A percentile compares a stretch with the other conserved stretches of the same genome.
phyloP scores from a whole-genome alignment of 2,113 vertebrate genomes.

The Larimichthys polyactis region DNA sequence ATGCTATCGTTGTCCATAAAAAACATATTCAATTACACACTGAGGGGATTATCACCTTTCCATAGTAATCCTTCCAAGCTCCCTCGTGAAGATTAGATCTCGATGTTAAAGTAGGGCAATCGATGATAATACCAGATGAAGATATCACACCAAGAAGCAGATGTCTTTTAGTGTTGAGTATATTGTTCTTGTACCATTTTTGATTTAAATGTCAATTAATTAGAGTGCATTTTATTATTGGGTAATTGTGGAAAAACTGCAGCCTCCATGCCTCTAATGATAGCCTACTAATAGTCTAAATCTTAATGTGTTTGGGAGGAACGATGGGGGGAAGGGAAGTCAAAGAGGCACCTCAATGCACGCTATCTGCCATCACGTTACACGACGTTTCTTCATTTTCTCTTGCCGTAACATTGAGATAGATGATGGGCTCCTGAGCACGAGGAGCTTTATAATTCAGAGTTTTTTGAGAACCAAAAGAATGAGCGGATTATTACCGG shows the following conservation, averaged over 20 bases:
- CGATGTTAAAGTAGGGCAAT: conserved; percentile 47
- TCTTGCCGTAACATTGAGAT: conserved; percentile 57
- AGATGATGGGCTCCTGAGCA: conserved; percentile 60
- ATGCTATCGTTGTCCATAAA: conserved; percentile 29
- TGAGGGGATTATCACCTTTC: conserved; percentile 60
- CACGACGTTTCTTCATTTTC: conserved; percentile 51
- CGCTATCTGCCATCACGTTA: conserved; percentile 46
- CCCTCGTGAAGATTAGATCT: conserved; percentile 51
- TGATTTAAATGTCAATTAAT: conserved; percentile 33
- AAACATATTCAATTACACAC: conserved; percentile 55
- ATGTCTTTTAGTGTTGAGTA: conserved; percentile 5
- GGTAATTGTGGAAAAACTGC: conserved; percentile 15
- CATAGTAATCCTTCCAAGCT: conserved; percentile 49
- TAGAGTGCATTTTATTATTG: not conserved
- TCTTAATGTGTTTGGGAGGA: conserved; percentile 4
- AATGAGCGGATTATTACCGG: conserved; percentile 81
- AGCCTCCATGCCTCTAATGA: not conserved
- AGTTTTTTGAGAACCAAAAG: conserved; percentile 70
- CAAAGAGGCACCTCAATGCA: conserved; percentile 29
- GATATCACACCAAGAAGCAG: conserved; percentile 27
- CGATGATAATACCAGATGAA: conserved; percentile 26
- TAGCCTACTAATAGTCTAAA: conserved; percentile 19
- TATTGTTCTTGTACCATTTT: conserved; percentile 11
- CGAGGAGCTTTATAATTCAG: conserved; percentile 68
- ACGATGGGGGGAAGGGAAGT: conserved; percentile 13